phyloP scores from a whole-genome alignment of 2,888 invertebrate genomes.

The Sialis lutaria region DNA sequence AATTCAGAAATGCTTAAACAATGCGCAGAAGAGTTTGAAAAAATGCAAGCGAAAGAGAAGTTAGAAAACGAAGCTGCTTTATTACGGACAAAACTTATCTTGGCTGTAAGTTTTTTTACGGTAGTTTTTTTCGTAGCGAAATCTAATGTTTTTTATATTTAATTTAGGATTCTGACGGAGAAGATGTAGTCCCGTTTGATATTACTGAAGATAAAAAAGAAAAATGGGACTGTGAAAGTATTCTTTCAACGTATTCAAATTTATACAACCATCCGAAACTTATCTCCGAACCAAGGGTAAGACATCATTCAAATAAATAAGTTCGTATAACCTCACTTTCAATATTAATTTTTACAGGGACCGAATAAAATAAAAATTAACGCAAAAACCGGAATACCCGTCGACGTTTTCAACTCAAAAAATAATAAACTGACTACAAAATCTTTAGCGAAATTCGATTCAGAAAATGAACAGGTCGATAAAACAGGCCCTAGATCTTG shows the following conservation, averaged over 20 bases:
- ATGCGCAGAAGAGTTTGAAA: conserved; percentile 60
- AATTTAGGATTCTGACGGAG: conserved; percentile 28
- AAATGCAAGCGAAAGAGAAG: conserved; percentile 31
- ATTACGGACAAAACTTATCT: conserved; percentile 1
- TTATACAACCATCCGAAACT: conserved; percentile 83
- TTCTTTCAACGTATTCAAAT: conserved; percentile 79
- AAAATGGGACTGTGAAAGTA: conserved; percentile 84
- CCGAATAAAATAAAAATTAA: conserved; percentile 48
- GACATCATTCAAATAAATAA: conserved; percentile 5
- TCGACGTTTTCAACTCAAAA: conserved; percentile 38
- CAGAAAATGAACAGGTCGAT: conserved; percentile 22
- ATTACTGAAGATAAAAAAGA: conserved; percentile 43
- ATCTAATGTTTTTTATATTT: background rate
- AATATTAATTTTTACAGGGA: conserved; percentile 21
- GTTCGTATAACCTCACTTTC: background rate
- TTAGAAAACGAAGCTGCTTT: conserved; percentile 31
- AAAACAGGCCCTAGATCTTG: conserved; percentile 33
- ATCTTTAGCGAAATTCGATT: conserved; percentile 46
- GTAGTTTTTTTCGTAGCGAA: background rate
- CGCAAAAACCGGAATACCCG: conserved; percentile 56
- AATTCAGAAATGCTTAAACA: conserved; percentile 51
- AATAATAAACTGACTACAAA: conserved; percentile 46
- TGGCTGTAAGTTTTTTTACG: conserved; percentile 10
- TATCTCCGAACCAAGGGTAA: conserved; percentile 55
- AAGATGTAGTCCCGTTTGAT: conserved; percentile 38